Conservation (phyloP, 2,888 invertebrate species). For the Aporophyla nigra region DNA sequence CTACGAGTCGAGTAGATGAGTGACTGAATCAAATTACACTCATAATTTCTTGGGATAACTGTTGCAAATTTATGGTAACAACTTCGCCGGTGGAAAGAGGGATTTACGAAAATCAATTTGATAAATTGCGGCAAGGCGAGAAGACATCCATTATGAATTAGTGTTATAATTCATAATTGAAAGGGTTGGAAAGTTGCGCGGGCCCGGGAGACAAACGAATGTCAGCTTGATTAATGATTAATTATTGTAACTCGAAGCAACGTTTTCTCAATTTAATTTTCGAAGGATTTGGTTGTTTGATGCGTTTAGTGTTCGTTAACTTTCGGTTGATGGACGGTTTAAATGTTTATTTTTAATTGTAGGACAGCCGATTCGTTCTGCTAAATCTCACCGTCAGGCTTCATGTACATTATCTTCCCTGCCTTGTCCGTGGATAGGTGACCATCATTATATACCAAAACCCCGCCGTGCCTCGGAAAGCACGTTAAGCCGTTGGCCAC, state of each 20-base stretch:
- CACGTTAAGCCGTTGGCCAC: too few relatives aligned
- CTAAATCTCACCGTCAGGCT: background rate
- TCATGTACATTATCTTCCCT: too few relatives aligned
- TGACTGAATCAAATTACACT: constrained; percentile 84
- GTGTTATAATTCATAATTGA: constrained; percentile 90
- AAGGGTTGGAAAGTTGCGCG: constrained; percentile 86
- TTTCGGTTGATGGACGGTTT: constrained; percentile 33
- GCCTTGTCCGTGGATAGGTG: too few relatives aligned
- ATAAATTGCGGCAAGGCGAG: constrained; percentile 86
- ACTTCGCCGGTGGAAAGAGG: constrained; percentile 77
- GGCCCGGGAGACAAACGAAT: constrained; percentile 86
- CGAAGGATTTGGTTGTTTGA: constrained; percentile 68
- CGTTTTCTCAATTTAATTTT: constrained; percentile 72
- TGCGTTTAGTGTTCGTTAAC: constrained; percentile 55
- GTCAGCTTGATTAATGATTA: constrained; percentile 88
- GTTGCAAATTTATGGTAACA: constrained; percentile 88
- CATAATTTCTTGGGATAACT: constrained; percentile 86
- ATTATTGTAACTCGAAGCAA: constrained; percentile 74
- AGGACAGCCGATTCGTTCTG: background rate
- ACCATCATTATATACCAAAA: too few relatives aligned
- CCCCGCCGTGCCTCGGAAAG: too few relatives aligned
- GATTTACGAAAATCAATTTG: constrained; percentile 88
- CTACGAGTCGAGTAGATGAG: constrained; percentile 68
- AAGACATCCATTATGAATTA: constrained; percentile 89
- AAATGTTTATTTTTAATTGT: constrained; percentile 2